Percentiles rank a stretch among this genome's conserved stretches.
phyloP scores from a whole-genome alignment of 2,797 vertebrate genomes.

The Chaetodon trifasciatus region DNA sequence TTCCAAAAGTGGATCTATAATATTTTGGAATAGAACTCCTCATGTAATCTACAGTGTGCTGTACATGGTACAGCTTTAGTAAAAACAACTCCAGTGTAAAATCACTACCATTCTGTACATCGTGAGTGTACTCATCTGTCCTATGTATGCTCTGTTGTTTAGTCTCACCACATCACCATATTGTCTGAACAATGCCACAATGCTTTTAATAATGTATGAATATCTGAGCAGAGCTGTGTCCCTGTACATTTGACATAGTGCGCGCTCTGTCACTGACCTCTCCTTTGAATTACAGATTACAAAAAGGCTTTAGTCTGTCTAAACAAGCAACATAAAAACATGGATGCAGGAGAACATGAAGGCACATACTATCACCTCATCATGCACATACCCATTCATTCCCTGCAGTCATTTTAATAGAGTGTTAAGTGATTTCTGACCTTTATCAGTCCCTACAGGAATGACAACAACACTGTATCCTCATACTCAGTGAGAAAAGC shows the following conservation, averaged over 20 bases:
- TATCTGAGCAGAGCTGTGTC: neutral
- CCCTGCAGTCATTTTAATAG: conserved; percentile 27
- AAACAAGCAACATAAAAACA: neutral
- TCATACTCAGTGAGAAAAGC: neutral
- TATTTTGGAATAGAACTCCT: conserved; percentile 34
- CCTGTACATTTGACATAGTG: neutral
- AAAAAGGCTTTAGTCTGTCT: neutral
- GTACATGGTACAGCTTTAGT: conserved; percentile 44
- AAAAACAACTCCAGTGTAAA: conserved; percentile 64
- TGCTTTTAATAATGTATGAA: neutral
- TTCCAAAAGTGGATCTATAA: neutral
- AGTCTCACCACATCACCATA: conserved; percentile 1
- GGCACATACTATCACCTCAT: conserved; percentile 52
- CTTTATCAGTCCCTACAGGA: neutral
- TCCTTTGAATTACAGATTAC: neutral
- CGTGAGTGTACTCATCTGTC: neutral
- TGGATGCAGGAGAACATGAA: conserved; percentile 52
- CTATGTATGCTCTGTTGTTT: neutral
- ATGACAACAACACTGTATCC: neutral
- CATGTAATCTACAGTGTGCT: conserved; percentile 16
- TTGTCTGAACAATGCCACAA: neutral
- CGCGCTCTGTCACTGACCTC: neutral
- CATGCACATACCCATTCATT: conserved; percentile 25
- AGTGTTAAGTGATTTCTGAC: conserved; percentile 3
- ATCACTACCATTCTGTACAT: conserved; percentile 40